Conservation (phyloP, 2,797 vertebrate species). For the Lithobates sylvaticus region DNA sequence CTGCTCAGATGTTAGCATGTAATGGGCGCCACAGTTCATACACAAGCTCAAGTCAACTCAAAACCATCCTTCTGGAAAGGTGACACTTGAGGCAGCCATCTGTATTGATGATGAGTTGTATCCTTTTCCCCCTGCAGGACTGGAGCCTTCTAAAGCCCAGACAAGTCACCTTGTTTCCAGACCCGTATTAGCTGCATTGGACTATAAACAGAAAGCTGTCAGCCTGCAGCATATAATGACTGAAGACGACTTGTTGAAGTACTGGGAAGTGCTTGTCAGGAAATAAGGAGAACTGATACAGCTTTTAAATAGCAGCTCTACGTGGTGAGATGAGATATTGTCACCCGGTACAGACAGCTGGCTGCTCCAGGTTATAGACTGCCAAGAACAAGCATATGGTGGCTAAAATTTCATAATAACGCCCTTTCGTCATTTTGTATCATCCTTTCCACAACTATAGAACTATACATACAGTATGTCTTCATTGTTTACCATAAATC, state of each 20-base stretch:
- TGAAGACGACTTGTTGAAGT: conserved; percentile 41
- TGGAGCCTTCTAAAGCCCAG: conserved; percentile 39
- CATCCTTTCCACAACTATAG: neutral
- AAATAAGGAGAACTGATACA: conserved; percentile 43
- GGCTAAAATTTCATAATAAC: neutral
- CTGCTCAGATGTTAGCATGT: neutral
- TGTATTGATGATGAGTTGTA: conserved; percentile 38
- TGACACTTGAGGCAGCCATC: conserved; percentile 37
- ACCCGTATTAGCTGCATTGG: conserved; percentile 7
- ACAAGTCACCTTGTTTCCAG: conserved; percentile 56
- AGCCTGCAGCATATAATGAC: conserved; percentile 35
- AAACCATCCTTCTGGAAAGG: neutral
- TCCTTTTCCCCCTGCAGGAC: conserved; percentile 52
- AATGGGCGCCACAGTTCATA: neutral
- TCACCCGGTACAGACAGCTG: conserved; percentile 29
- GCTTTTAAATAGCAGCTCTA: conserved; percentile 11
- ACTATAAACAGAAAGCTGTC: conserved; percentile 52
- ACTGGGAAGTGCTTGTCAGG: conserved; percentile 52
- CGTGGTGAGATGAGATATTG: conserved; percentile 9
- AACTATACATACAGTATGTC: neutral
- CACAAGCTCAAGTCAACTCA: neutral
- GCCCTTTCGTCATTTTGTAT: conserved; percentile 21
- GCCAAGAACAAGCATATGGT: conserved; percentile 23
- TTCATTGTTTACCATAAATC: neutral
- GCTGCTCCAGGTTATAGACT: conserved; percentile 9